A percentile compares a stretch with the other conserved stretches of the same genome.
Evolutionary conservation across 2,888 invertebrate genomes (phyloP).

Genomic region (Trachelus tabidus): DNA sequence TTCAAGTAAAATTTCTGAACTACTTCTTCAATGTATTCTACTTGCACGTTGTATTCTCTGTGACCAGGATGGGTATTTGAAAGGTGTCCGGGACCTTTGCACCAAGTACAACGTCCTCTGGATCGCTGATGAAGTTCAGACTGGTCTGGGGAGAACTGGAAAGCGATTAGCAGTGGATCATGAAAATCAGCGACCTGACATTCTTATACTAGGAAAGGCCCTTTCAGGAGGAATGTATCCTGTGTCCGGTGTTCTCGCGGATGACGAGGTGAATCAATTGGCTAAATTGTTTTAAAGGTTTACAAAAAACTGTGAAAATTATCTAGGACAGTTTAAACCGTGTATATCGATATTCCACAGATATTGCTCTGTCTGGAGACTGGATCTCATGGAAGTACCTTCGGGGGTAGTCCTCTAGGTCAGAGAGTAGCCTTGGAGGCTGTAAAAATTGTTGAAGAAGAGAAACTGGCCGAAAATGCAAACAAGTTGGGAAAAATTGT

Average conservation of each 20-base stretch:
- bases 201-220: slow-evolving; percentile 84
- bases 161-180: slow-evolving; percentile 79
- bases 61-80: slow-evolving; percentile 74
- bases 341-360: slow-evolving; percentile 29
- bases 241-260: slow-evolving; percentile 76
- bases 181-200: slow-evolving; percentile 80
- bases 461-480: slow-evolving; percentile 80
- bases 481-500: slow-evolving; percentile 77
- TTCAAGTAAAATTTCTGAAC: not conserved
- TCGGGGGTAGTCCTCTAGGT: slow-evolving; percentile 86
- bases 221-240: slow-evolving; percentile 86
- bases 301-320: not conserved
- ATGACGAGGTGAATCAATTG: slow-evolving; percentile 73
- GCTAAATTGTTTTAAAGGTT: not conserved
- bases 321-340: not conserved
- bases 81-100: slow-evolving; percentile 78
- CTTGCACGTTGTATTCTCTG: slow-evolving; percentile 2
- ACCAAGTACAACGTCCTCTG: slow-evolving; percentile 82
- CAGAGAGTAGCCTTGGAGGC: slow-evolving; percentile 81
- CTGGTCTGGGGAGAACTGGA: slow-evolving; percentile 86
- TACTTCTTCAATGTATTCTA: not conserved
- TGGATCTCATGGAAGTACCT: slow-evolving; percentile 83
- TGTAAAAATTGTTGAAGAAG: slow-evolving; percentile 79
- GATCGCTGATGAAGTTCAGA: slow-evolving; percentile 89
- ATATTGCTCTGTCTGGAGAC: slow-evolving; percentile 54